Conservation (phyloP, 2,113 vertebrate species). For the Emberiza fucata region DNA sequence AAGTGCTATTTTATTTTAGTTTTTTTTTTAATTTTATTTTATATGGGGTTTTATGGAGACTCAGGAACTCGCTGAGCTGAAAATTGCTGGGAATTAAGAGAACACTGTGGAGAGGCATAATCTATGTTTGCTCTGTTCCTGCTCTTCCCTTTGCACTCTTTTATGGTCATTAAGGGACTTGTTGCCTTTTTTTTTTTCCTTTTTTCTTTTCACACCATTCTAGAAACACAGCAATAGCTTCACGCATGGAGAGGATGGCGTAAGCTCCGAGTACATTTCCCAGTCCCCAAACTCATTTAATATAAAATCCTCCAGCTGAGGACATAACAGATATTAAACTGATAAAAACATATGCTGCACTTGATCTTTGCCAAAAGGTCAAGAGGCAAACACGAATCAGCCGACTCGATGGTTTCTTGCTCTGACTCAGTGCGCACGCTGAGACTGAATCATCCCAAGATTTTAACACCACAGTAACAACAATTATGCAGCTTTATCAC, state of each 20-base stretch:
- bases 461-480: neutral
- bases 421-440: neutral
- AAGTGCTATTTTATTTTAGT: neutral
- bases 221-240: neutral
- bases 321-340: constrained; percentile 45
- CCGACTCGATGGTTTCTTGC: neutral
- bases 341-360: constrained; percentile 40
- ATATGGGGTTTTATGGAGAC: neutral
- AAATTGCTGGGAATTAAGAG: neutral
- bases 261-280: constrained; percentile 11
- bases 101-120: neutral
- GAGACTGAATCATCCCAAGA: neutral
- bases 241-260: neutral
- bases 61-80: neutral
- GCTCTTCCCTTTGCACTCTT: neutral
- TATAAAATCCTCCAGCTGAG: constrained; percentile 25
- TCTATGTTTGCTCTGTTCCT: neutral
- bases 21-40: neutral
- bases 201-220: neutral
- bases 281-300: constrained; percentile 46
- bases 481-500: neutral
- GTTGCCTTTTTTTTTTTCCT: rapidly evolving
- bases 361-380: constrained; percentile 50
- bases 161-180: neutral
- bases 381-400: constrained; percentile 31